Evolutionary conservation across 2,888 invertebrate genomes (phyloP), one percentile per base, ranked within the genome.

Genomic region (Campoplex capitator): DNA sequence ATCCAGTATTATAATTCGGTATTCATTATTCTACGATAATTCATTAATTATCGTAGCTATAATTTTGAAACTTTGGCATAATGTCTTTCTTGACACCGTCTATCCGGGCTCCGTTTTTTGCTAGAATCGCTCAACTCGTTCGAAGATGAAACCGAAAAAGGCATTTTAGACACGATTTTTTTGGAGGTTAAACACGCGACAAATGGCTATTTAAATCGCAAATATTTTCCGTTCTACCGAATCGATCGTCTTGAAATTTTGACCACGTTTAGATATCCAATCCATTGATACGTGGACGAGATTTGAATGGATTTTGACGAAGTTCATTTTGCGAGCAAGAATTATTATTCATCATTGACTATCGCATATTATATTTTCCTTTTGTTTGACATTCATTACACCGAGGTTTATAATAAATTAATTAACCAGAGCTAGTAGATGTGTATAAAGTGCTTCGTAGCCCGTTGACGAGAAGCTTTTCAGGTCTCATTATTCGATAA

Each of bases 401-500:
- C 28, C 9, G 13, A 28, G 62, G 16, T 62, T 32, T 62, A 62
- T 32, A 16, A 62, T 62, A 62, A 62, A 62, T 62, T 62, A 32
- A 32, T 62, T 32, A 32, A 62, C 6, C 32, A 32, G 28, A 62
- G 13, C 23, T 23, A 23, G 28, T 62, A 11, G 16, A 28, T 62
- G 62, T 32, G 13, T 32, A 62, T 62, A 62, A 62, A 62, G 32
- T 62, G 67, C 38, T 67, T 67, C 38, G 38, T 38, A 38, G 67
- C 38, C 13, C n/a, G 9, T 45, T 68, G 68, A 68, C 23, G 68
- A 68, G 11, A 13, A 68, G 42, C 68, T 68, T 23, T 68, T 42
- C 38, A 68, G 13, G n/a, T 23, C 70, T 51, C 42, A 70, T 79
- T 70, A 79, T 42, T 67, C 79, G 70, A 70, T 79, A 70, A 70